These are phyloP conservation scores for Chrysomela aeneicollis DNA, from an alignment of 2,888 invertebrate species.

Conservation along the genomic window DNA sequence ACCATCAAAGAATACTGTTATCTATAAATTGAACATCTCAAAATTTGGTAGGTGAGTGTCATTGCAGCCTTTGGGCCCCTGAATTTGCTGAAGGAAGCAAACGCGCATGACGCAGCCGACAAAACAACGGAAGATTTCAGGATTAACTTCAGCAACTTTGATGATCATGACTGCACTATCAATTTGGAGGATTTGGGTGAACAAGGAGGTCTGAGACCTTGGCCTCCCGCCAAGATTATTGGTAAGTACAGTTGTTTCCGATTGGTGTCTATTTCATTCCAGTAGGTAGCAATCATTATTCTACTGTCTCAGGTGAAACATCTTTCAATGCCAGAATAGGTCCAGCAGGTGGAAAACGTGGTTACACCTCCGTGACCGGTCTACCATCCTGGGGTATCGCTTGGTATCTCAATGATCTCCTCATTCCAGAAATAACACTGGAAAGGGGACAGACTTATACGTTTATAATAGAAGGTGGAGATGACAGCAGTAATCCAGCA, in stretches of 20 bases:
- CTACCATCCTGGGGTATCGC: conserved; percentile 88
- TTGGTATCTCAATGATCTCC: conserved; percentile 90
- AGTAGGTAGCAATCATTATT: not conserved
- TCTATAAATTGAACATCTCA: too few relatives aligned
- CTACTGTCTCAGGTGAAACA: conserved; percentile 61
- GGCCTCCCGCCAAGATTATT: conserved; percentile 73
- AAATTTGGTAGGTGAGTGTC: conserved; percentile 67
- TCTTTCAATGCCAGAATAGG: conserved; percentile 81
- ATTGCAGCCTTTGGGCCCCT: conserved; percentile 90
- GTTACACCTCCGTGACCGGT: conserved; percentile 83
- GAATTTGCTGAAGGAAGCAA: conserved; percentile 81
- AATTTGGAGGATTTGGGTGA: conserved; percentile 71
- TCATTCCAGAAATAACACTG: conserved; percentile 89
- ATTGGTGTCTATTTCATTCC: not conserved
- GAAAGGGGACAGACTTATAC: conserved; percentile 87
- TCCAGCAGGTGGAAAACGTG: conserved; percentile 82
- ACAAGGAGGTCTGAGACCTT: conserved; percentile 69
- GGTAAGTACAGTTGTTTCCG: conserved; percentile 53
- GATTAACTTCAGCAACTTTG: conserved; percentile 78
- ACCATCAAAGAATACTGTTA: too few relatives aligned
- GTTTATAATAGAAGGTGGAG: conserved; percentile 86
- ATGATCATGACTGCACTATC: conserved; percentile 77
- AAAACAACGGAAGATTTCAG: conserved; percentile 76
- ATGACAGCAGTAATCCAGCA: conserved; percentile 80
- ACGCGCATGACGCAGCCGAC: conserved; percentile 80